These are phyloP conservation scores for Conger conger DNA, from an alignment of 2,113 vertebrate genomes.

Conservation along the genomic window DNA sequence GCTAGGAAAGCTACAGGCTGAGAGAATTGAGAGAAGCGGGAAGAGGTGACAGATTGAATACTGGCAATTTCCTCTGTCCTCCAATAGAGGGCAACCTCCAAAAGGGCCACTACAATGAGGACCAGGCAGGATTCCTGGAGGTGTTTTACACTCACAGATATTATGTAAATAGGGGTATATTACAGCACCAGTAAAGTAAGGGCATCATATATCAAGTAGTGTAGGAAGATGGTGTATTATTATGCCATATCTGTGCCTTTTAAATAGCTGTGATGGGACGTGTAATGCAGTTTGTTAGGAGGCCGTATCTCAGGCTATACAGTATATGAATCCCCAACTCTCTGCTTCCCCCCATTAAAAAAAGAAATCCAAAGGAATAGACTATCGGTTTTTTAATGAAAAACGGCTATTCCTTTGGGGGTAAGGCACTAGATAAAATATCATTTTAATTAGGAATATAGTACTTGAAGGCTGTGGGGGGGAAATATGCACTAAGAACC, in stretches of 20 bases:
- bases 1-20: background rate
- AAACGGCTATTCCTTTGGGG: background rate
- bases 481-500: too few species aligned
- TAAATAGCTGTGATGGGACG: background rate
- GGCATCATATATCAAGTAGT: too few species aligned
- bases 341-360: too few species aligned
- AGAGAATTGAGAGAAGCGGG: background rate
- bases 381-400: too few species aligned
- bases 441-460: background rate
- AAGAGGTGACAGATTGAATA: constrained; percentile 2
- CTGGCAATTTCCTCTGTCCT: constrained; percentile 64
- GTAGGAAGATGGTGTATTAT: background rate
- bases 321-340: too few species aligned
- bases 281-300: too few species aligned
- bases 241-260: background rate
- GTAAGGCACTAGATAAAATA: background rate
- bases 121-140: constrained; percentile 51
- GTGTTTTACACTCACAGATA: background rate
- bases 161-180: background rate
- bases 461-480: too few species aligned
- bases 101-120: constrained; percentile 58
- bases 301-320: too few species aligned
- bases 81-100: constrained; percentile 70
- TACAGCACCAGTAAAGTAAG: too few species aligned
- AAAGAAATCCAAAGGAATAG: too few species aligned